Conservation (phyloP, 2,888 invertebrate species). For the Lochmaea crataegi region DNA sequence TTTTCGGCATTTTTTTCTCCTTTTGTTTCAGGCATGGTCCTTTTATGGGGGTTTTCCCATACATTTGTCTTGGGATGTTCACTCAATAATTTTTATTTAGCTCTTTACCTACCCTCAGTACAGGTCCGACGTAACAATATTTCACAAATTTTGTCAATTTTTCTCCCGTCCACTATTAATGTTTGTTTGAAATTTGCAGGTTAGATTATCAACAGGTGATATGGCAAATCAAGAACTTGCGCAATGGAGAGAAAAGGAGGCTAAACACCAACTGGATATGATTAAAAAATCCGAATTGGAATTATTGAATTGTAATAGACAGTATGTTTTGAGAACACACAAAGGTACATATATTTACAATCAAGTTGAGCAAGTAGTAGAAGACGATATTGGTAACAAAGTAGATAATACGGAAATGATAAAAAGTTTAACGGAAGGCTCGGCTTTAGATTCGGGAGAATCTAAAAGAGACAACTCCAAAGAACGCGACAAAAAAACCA, state of each 20-base stretch:
- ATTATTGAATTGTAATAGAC: constrained; percentile 81
- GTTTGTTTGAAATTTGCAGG: constrained; percentile 60
- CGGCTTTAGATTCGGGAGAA: constrained; percentile 53
- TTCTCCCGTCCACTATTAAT: not conserved
- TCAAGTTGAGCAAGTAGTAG: constrained; percentile 66
- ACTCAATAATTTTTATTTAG: too few species aligned
- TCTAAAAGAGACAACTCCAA: constrained; percentile 45
- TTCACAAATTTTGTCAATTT: too few species aligned
- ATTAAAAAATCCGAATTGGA: constrained; percentile 91
- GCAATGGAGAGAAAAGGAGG: constrained; percentile 93
- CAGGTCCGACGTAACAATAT: too few species aligned
- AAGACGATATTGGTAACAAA: constrained; percentile 70
- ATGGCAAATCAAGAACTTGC: constrained; percentile 94
- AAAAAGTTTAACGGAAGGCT: constrained; percentile 60
- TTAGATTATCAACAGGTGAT: constrained; percentile 89
- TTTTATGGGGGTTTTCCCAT: too few species aligned
- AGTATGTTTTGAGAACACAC: constrained; percentile 91
- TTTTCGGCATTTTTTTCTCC: too few species aligned
- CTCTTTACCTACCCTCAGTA: too few species aligned
- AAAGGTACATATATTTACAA: constrained; percentile 79
- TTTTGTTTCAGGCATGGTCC: too few species aligned
- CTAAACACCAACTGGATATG: constrained; percentile 89
- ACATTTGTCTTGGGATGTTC: too few species aligned
- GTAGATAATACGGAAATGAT: constrained; percentile 67
- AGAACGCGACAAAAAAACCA: constrained; percentile 50